Conservation (phyloP, 2,888 invertebrate genomes). For the Drosophila setosimentum region DNA sequence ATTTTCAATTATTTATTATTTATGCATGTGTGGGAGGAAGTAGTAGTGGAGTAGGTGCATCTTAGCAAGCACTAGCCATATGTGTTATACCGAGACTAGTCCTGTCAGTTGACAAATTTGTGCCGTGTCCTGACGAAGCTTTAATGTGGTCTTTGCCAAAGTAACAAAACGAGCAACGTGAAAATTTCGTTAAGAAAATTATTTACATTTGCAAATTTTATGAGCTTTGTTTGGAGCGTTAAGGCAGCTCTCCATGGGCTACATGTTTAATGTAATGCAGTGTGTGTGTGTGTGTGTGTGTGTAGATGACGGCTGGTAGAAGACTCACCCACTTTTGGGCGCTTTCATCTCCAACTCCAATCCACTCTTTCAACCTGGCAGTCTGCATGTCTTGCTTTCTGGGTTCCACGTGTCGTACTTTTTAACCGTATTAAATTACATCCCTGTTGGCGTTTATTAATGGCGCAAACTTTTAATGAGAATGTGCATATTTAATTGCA, state of each 20-base stretch:
- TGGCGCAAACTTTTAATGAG: conserved; percentile 80
- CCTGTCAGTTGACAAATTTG: conserved; percentile 75
- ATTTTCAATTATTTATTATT: conserved; percentile 82
- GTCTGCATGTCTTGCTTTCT: conserved; percentile 53
- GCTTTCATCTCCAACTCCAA: conserved; percentile 4
- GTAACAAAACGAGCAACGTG: conserved; percentile 54
- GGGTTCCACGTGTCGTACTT: conserved; percentile 74
- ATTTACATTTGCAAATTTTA: conserved; percentile 80
- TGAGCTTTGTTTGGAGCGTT: conserved; percentile 74
- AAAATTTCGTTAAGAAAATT: conserved; percentile 79
- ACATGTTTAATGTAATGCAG: conserved; percentile 75
- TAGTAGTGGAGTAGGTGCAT: conserved; percentile 20
- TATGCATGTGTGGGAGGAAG: conserved; percentile 45
- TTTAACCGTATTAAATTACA: conserved; percentile 80
- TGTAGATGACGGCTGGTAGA: conserved; percentile 16
- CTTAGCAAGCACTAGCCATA: conserved; percentile 58
- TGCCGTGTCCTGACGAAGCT: conserved; percentile 60
- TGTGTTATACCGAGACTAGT: conserved; percentile 57
- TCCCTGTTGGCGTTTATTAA: conserved; percentile 80
- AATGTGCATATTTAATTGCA: conserved; percentile 80
- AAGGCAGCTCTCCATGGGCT: conserved; percentile 63
- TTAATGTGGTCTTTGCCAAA: conserved; percentile 67
- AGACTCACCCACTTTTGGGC: conserved; percentile 28
- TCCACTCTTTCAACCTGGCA: conserved; percentile 6
- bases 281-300: conserved; percentile 22